Evolutionary conservation across 2,113 vertebrate species (phyloP).

Genomic region (Pituophis catenifer): DNA sequence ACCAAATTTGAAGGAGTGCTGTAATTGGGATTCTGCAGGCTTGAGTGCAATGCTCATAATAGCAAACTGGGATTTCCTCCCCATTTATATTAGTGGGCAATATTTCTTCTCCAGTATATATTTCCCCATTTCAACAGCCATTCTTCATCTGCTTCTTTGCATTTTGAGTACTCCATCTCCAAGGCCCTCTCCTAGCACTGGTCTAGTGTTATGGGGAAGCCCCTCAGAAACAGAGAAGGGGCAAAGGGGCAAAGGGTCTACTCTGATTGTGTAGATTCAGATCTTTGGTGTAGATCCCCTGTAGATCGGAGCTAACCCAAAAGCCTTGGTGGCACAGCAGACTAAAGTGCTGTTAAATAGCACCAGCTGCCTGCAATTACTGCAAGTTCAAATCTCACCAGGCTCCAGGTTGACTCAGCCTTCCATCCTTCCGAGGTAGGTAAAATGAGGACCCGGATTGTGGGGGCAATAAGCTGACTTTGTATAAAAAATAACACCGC

Average conservation of each 20-base stretch:
- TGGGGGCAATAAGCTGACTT: too few species aligned
- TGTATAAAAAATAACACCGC: too few species aligned
- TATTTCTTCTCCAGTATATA: neutral
- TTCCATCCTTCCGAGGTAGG: too few species aligned
- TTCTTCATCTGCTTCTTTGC: neutral
- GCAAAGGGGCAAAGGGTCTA: neutral
- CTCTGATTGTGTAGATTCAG: neutral
- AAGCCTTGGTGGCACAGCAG: too few species aligned
- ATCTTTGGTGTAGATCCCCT: neutral
- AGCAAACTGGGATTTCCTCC: neutral
- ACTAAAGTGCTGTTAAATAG: too few species aligned
- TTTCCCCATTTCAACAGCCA: neutral
- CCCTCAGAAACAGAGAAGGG: neutral
- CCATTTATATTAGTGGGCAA: neutral
- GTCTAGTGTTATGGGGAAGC: neutral
- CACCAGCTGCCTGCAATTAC: too few species aligned
- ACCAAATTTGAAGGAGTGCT: neutral
- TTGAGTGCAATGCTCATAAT: neutral
- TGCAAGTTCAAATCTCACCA: too few species aligned
- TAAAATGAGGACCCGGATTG: too few species aligned
- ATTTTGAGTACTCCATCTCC: neutral
- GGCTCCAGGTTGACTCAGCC: too few species aligned
- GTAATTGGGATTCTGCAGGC: neutral
- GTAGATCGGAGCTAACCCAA: neutral
- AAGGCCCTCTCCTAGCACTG: neutral